These are phyloP conservation scores for Drosophila serrata DNA, from an alignment of 1,140 invertebrate genomes.

Conservation along the genomic window DNA sequence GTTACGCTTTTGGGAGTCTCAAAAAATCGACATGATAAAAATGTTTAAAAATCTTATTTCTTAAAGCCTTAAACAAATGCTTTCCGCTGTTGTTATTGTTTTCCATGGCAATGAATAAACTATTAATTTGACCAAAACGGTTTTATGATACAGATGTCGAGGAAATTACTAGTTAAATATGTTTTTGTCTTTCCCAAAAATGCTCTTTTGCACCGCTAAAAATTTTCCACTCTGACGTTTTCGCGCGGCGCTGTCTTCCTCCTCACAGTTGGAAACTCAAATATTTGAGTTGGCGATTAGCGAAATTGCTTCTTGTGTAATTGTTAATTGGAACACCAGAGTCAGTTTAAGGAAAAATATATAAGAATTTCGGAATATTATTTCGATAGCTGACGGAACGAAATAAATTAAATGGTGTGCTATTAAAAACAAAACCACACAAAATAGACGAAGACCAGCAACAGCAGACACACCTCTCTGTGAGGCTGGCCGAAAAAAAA, in stretches of 20 bases:
- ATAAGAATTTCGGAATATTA: slow-evolving; percentile 16
- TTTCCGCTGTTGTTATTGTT: neutral
- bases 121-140: slow-evolving; percentile 14
- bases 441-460: slow-evolving; percentile 22
- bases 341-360: slow-evolving; percentile 3
- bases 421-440: slow-evolving; percentile 6
- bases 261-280: slow-evolving; percentile 21
- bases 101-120: neutral
- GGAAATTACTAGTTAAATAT: slow-evolving; percentile 34
- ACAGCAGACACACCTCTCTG: slow-evolving; percentile 55
- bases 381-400: slow-evolving; percentile 11
- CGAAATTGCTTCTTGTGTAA: slow-evolving; percentile 51
- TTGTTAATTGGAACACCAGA: slow-evolving; percentile 57
- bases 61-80: neutral
- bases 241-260: slow-evolving; percentile 1
- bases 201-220: slow-evolving; percentile 22
- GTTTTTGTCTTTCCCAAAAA: slow-evolving; percentile 18
- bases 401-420: slow-evolving; percentile 17
- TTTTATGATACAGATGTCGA: slow-evolving; percentile 23
- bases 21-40: neutral
- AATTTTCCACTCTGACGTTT: slow-evolving; percentile 58
- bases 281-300: slow-evolving; percentile 54
- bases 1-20: neutral
- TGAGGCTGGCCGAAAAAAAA: slow-evolving; percentile 8
- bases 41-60: neutral